These are phyloP conservation scores for Notospermus geniculatus DNA, from an alignment of 1,140 invertebrate species.

Conservation along the genomic window DNA sequence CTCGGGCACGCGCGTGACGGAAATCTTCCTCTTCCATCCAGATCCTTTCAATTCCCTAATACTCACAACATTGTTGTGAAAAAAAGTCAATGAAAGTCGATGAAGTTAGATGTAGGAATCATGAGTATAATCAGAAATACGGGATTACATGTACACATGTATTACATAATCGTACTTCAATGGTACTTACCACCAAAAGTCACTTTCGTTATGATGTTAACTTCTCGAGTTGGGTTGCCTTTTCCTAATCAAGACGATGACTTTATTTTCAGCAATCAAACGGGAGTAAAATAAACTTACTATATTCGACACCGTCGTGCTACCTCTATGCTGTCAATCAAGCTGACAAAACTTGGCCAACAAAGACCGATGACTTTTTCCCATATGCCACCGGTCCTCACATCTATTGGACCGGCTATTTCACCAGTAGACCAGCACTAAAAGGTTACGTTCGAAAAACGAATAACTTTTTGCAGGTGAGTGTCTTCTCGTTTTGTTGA, in stretches of 20 bases:
- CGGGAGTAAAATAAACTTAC: slow-evolving; percentile 69
- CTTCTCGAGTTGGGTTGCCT: slow-evolving; percentile 68
- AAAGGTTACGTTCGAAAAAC: slow-evolving; percentile 74
- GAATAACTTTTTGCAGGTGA: slow-evolving; percentile 70
- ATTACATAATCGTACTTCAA: not conserved
- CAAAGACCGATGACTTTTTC: slow-evolving; percentile 83
- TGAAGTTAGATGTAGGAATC: no score
- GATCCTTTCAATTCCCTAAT: no score
- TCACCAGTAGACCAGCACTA: slow-evolving; percentile 80
- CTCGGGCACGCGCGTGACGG: no score
- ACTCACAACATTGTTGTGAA: no score
- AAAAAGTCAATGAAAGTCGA: no score
- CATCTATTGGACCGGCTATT: slow-evolving; percentile 93
- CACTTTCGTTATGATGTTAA: slow-evolving; percentile 58
- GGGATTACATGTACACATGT: no score
- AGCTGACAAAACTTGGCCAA: slow-evolving; percentile 64
- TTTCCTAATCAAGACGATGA: slow-evolving; percentile 98
- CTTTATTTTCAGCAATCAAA: slow-evolving; percentile 59
- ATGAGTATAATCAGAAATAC: no score
- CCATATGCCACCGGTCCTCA: slow-evolving; percentile 84
- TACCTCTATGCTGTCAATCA: slow-evolving; percentile 82
- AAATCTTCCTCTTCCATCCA: no score
- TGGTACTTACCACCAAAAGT: no score
- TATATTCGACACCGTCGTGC: slow-evolving; percentile 94
- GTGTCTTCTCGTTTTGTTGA: no score